Evolutionary conservation across 2,888 invertebrate species (phyloP), one percentile per base, ranked within the genome.

Genomic region (Agrochola lota): DNA sequence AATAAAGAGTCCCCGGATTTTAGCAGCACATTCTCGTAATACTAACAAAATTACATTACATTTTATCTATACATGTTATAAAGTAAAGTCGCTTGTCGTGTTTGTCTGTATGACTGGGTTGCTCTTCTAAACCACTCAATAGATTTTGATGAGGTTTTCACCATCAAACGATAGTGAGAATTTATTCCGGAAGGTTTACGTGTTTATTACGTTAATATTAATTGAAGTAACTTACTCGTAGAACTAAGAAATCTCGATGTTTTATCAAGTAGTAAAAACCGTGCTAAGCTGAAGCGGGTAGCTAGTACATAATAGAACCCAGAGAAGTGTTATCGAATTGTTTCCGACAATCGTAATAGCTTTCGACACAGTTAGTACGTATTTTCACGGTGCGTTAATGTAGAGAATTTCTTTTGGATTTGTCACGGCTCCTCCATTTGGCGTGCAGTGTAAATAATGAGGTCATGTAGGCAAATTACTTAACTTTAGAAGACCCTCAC

Each of bases 1-100:
- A 88, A 90, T 90, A 91, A 89, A 88, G 78, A 72, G 77, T 85
- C 87, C 77, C 87, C 87, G 88, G 87, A 83, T 88, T 87, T 87
- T 82, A 71, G 76, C 77, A 73, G 78, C 77, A 78, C 72, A 82
- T 78, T 78, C 40, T 52, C n/a, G 49, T 52, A 30, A 67, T 59
- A 73, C 26, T 78, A 80, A 71, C 60, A 69, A 52, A 78, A 74
- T 83, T 66, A 75, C 69, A 66, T 70, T 76, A 63, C 35, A 74
- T 40, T 59, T 78, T 59, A 40, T 40, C 40, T 35, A 78, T 43
- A 43, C 43, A 43, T 12, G 12, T 43, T 40, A 40, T 40, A 40
- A 40, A 40, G 0, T 7, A 40, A 40, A 40, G 40, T 40, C 40
- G 40, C 40, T 40, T 40, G 6, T 40, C 35, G 35, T 35, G 35